Conservation (phyloP, 1,140 invertebrate species). For the Akabosia matsudoensis region DNA sequence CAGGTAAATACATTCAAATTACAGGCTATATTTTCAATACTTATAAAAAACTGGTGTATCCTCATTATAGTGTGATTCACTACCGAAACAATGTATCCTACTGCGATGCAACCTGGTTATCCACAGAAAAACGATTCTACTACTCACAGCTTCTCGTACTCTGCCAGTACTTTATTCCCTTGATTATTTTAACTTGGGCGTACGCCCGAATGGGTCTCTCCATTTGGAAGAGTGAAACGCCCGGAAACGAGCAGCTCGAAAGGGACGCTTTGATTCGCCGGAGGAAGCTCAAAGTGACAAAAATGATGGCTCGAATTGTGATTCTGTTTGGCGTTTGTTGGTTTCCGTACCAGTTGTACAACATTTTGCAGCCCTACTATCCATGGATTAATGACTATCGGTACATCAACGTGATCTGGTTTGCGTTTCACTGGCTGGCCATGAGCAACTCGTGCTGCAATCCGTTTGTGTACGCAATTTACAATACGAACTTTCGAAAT, state of each 20-base stretch:
- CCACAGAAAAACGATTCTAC: slow-evolving; percentile 55
- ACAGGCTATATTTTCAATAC: too few species aligned
- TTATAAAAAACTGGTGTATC: too few species aligned
- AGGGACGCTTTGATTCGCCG: slow-evolving; percentile 70
- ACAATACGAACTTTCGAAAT: slow-evolving; percentile 55
- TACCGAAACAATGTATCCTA: slow-evolving; percentile 52
- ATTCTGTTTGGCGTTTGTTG: slow-evolving; percentile 74
- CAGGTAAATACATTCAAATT: too few species aligned
- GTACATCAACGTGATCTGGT: slow-evolving; percentile 74
- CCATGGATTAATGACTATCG: slow-evolving; percentile 52
- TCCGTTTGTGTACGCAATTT: slow-evolving; percentile 80
- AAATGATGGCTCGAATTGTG: slow-evolving; percentile 80
- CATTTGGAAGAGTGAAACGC: slow-evolving; percentile 70
- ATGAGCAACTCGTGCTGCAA: slow-evolving; percentile 85
- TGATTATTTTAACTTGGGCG: slow-evolving; percentile 71
- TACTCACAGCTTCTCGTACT: slow-evolving; percentile 59
- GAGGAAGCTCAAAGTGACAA: slow-evolving; percentile 81
- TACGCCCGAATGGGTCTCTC: slow-evolving; percentile 71
- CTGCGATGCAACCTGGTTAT: slow-evolving; percentile 59
- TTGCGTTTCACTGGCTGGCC: slow-evolving; percentile 78
- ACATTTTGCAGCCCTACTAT: slow-evolving; percentile 49
- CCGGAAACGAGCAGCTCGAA: slow-evolving; percentile 69
- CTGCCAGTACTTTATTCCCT: slow-evolving; percentile 70
- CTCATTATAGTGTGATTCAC: neutral
- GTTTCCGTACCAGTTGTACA: slow-evolving; percentile 74